Base-by-base conservation (phyloP, 2,888 invertebrate species). In the Melieria picta region DNA sequence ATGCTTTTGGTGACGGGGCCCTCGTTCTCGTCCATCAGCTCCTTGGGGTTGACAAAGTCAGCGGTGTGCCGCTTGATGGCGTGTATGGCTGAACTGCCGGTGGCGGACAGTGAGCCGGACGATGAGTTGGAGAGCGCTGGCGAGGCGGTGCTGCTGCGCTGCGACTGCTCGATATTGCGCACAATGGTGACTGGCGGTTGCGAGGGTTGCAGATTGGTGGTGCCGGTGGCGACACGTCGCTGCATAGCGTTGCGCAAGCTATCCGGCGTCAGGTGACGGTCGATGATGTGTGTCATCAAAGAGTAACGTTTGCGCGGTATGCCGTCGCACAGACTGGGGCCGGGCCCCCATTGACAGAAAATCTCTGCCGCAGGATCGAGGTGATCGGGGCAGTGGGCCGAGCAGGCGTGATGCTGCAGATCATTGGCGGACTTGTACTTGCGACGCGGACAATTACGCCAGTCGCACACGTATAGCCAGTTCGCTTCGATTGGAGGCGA, bases 1-100 rank as follows among this genome's bases (percentile, higher is more conserved):
- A 99, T 98, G 88, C 99, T 99, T 89, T 99, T 99, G 67, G 99
- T 99, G 61, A 99, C 98, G 61, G 99, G 99, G 58, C 99, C 99
- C 89, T 99, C 99, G 86, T 97, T 96, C 86, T 97, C 97, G 87
- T 99, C 98, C 92, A 95, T 93, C 46, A 96, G 89, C 84, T 97
- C 97, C 81, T 96, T 93, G 1, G 94, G 93, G 87, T 95, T 95
- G 77, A 95, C 92, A 87, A 94, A 94, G 79, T 96, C 96, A 42
- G 94, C 90, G 7, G 98, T 95, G 86, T 99, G 99, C 77, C 99
- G 91, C 85, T 97, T 94, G 74, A 99, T 97, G 0, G 99, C 99
- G 79, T 98, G 97, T 76, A 97, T 90, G 4, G 99, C 99, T 10
- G 99, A 99, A 85, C 98, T 97, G 52, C 84, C 83, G 4, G 83